Base-by-base conservation (phyloP, 2,113 vertebrate genomes). In the Athene noctua region DNA sequence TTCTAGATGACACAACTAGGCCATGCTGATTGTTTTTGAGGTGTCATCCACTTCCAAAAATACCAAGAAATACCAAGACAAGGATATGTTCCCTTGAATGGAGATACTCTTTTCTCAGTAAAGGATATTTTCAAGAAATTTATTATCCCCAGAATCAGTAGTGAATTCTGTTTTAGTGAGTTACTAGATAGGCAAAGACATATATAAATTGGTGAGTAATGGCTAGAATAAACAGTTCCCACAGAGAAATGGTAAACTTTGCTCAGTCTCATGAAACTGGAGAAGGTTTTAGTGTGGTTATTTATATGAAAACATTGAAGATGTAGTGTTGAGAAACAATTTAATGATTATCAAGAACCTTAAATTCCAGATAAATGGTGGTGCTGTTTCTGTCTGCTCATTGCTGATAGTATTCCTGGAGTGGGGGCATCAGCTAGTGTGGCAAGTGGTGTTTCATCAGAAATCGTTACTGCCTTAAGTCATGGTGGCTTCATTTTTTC, bases 1-100 rank as follows among this genome's bases (percentile, higher is more conserved):
- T 82, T 59, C 79, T 80, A 83, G 55, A 27, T 84, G 92, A 96
- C 96, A 96, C 81, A 97, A 94, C 82, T 63, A 34, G 96, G 94
- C 82, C 85, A 80, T 78, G 42, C 26, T 88, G 21, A 70, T 80
- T 59, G 51, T 14, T 58, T 90, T 77, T 77, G 71, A 88, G 36
- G 55, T 15, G 3, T 77, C 55, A 80, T n/a, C 63, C 32, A 20
- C 82, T 90, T 93, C 80, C 87, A 93, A 83, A 95, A 95, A 86
- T 92, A 93, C 51, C 72, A 22, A 44, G 61, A 19, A 66, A 49
- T 66, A 70, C 51, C 57, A 47, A 7, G 20, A 14, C n/a, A 66
- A 72, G 36, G 58, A 32, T 49, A 7, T 21, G 14, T 42, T 58
- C 30, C 49, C 88, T 61, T 77, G 61, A 71, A 71, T 23, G 22